Conservation (phyloP, 1,140 invertebrate species). For the Babylonia areolata region DNA sequence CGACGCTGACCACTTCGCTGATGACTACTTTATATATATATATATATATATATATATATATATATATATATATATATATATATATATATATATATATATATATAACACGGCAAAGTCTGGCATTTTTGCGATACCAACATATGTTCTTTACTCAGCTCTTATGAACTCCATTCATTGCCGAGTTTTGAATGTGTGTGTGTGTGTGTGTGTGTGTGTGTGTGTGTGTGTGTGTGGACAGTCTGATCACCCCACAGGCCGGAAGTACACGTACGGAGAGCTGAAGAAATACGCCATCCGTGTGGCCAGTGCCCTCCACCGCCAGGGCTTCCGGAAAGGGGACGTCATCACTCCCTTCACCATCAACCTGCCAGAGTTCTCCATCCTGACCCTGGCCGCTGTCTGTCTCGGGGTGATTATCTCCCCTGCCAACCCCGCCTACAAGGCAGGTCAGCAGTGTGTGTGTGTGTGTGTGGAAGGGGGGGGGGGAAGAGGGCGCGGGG, state of each 20-base stretch:
- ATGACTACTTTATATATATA: not conserved
- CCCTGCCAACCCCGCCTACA: constrained; percentile 89
- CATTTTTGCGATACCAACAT: too few species aligned
- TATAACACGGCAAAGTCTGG: too few species aligned
- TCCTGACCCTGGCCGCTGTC: constrained; percentile 82
- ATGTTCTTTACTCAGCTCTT: too few species aligned
- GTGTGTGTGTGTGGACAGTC: constrained; percentile 43
- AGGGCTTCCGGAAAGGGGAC: constrained; percentile 83
- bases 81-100: too few species aligned
- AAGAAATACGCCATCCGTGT: constrained; percentile 81
- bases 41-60: too few species aligned
- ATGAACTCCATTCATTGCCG: too few species aligned
- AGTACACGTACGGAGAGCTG: constrained; percentile 84
- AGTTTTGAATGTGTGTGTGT: too few species aligned
- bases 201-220: too few species aligned
- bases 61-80: too few species aligned
- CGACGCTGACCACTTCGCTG: not conserved
- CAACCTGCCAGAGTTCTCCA: constrained; percentile 87
- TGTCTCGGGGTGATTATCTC: constrained; percentile 85
- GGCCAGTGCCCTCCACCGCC: constrained; percentile 81
- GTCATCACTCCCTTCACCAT: constrained; percentile 83
- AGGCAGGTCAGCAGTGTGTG: constrained; percentile 82
- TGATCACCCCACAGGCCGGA: constrained; percentile 81
- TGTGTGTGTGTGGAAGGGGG: not conserved
- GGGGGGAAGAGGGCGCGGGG: too few species aligned